Percentiles rank a stretch among this genome's conserved stretches.
Conservation (phyloP, 2,797 vertebrate species). For the Scolopax rusticola region DNA sequence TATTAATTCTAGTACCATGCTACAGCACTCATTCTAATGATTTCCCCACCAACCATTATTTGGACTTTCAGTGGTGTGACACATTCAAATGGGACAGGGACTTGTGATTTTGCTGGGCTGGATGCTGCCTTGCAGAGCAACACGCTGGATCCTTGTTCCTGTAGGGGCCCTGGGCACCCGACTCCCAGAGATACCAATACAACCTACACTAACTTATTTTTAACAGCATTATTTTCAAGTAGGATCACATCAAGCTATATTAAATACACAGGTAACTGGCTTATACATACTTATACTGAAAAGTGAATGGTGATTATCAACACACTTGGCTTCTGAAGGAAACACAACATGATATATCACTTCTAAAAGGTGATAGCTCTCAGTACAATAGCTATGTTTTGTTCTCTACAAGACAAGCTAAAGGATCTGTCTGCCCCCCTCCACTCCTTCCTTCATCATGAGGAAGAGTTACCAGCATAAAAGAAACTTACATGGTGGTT, state of each 20-base stretch:
- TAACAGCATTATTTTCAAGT: background rate
- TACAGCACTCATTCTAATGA: background rate
- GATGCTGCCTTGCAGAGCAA: background rate
- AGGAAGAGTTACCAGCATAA: background rate
- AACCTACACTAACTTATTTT: background rate
- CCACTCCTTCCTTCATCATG: background rate
- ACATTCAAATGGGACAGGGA: background rate
- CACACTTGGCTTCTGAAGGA: background rate
- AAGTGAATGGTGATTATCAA: background rate
- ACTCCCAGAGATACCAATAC: background rate
- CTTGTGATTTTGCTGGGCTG: background rate
- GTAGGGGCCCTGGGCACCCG: background rate
- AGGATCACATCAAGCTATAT: background rate
- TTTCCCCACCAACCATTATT: background rate
- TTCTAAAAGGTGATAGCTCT: background rate
- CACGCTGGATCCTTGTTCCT: background rate
- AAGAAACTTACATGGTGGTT: slow-evolving; percentile 77
- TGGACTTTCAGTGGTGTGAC: background rate
- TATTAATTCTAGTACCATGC: background rate
- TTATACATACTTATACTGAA: background rate
- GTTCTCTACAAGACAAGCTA: background rate
- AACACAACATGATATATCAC: background rate
- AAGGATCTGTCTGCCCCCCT: background rate
- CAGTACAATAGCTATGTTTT: background rate
- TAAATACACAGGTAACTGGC: background rate